Base-by-base conservation (phyloP, 2,888 invertebrate genomes). In the Tiliacea aurago region DNA sequence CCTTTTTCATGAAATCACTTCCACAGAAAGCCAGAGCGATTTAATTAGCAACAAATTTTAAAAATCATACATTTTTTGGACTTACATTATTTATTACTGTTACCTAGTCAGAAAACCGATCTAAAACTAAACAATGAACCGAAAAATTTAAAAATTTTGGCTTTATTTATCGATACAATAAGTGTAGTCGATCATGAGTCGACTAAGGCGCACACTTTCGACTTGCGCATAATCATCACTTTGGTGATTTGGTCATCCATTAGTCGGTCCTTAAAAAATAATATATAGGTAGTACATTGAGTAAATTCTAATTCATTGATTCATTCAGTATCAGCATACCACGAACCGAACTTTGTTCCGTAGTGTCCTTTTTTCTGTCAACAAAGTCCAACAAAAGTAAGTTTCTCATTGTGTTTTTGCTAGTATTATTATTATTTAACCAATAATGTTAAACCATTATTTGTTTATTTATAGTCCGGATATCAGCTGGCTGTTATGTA, bases 371-470 rank as follows among this genome's bases (percentile, higher is more conserved):
- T n/a, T 56, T 49, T 18, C 18, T 23, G 41, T 62, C 10, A 49
- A 13, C 61, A 33, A 2, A 47, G 23, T 55, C 20, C 55, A 28
- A 49, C 10, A 33, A 61, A 61, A 55, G 75, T 76, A 77, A 70
- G 75, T 77, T n/a, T 47, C 9, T 41, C 10, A 45, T 9, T 49
- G 15, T 18, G 20, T 65, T 56, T 23, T 4, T 23, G 11, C 2
- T 47, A 51, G 0, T n/a, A n/a, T n/a, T n/a, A n/a, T n/a, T n/a
- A n/a, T n/a, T n/a, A n/a, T n/a, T n/a, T n/a, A n/a, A n/a, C n/a
- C n/a, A n/a, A n/a, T n/a, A n/a, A n/a, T n/a, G n/a, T n/a, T n/a
- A 11, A 33, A 15, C 4, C 20, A 41, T 41, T 41, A 15, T 45
- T 45, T 5, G 2, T 73, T 41, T 72, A 71, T 71, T 18, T 66